Conservation (phyloP, 2,888 invertebrate species). For the Priocnemis perturbator region DNA sequence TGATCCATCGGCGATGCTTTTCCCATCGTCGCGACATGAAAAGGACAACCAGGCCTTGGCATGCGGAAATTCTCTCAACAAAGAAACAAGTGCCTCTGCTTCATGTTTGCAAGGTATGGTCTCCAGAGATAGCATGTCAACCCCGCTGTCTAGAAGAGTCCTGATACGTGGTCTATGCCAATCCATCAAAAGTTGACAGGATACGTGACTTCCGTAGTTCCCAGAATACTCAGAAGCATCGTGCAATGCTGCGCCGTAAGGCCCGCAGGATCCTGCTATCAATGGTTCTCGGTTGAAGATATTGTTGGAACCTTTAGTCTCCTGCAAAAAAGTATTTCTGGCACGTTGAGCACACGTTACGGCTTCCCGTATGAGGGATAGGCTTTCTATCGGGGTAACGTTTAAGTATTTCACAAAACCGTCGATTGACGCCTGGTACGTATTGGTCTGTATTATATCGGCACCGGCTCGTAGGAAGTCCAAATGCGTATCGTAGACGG, state of each 20-base stretch:
- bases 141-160: constrained; percentile 87
- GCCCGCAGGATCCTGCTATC: constrained; percentile 93
- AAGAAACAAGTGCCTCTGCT: constrained; percentile 87
- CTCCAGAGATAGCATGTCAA: constrained; percentile 91
- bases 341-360: constrained; percentile 85
- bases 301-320: constrained; percentile 45
- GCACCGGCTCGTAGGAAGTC: constrained; percentile 92
- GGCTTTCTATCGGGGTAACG: constrained; percentile 81
- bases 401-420: constrained; percentile 85
- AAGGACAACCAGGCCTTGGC: constrained; percentile 92
- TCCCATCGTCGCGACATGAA: constrained; percentile 84
- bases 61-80: constrained; percentile 87
- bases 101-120: constrained; percentile 92
- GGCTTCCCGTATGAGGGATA: constrained; percentile 78
- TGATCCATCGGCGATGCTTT: constrained; percentile 86
- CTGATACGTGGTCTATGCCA: constrained; percentile 92
- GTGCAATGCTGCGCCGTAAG: constrained; percentile 92
- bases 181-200: constrained; percentile 81
- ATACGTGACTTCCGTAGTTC: constrained; percentile 82
- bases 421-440: constrained; percentile 73
- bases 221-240: constrained; percentile 97
- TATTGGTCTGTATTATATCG: constrained; percentile 81
- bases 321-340: constrained; percentile 76
- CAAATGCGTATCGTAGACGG: constrained; percentile 87
- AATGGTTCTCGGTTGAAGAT: constrained; percentile 76